Percentiles rank a stretch among this genome's conserved stretches.
phyloP scores from a whole-genome alignment of 2,888 invertebrate species.

The Eueremaeus valkanovi region DNA sequence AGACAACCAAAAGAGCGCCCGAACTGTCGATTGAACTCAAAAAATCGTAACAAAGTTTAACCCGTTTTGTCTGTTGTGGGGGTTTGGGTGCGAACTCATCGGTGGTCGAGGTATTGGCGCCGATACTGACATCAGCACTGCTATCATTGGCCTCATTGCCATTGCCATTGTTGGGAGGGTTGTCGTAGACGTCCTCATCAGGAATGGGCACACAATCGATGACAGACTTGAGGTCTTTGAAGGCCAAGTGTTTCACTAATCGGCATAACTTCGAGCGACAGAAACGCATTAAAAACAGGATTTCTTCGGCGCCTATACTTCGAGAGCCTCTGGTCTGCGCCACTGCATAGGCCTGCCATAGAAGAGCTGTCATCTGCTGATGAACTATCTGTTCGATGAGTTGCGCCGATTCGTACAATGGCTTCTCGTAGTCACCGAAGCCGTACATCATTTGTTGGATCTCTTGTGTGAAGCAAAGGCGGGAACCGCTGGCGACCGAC shows the following conservation, averaged over 20 bases:
- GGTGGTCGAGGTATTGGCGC: background rate
- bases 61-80: slow-evolving; percentile 46
- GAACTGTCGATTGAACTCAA: slow-evolving; percentile 54
- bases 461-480: background rate
- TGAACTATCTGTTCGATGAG: slow-evolving; percentile 77
- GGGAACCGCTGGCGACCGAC: background rate
- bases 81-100: background rate
- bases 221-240: slow-evolving; percentile 52
- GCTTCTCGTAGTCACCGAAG: slow-evolving; percentile 82
- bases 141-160: background rate
- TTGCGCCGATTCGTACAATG: slow-evolving; percentile 73
- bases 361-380: slow-evolving; percentile 70
- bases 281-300: slow-evolving; percentile 76
- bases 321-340: slow-evolving; percentile 60
- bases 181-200: slow-evolving; percentile 48
- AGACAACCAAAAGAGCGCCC: slow-evolving; percentile 52
- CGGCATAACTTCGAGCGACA: slow-evolving; percentile 61
- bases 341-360: slow-evolving; percentile 56
- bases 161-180: slow-evolving; percentile 41
- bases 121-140: background rate
- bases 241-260: slow-evolving; percentile 51
- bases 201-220: slow-evolving; percentile 46
- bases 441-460: slow-evolving; percentile 61
- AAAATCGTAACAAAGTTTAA: slow-evolving; percentile 53
- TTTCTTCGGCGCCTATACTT: slow-evolving; percentile 62